A percentile compares a stretch with the other conserved stretches of the same genome.
phyloP scores from a whole-genome alignment of 2,888 invertebrate genomes.

The Hartigia nigra region DNA sequence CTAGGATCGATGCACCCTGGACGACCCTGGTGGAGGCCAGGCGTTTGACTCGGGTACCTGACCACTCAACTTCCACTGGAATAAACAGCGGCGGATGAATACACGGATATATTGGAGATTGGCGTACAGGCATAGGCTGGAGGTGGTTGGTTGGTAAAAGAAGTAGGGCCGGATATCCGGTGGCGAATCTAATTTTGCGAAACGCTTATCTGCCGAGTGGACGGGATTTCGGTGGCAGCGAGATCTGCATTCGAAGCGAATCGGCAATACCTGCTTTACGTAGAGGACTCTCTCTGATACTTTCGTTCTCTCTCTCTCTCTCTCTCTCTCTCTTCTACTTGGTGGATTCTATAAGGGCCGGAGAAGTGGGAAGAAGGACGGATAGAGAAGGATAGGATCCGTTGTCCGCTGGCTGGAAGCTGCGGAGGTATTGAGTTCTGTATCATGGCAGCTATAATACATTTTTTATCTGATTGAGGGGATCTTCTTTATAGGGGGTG shows the following conservation, averaged over 20 bases:
- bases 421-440: constrained; percentile 63
- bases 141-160: neutral
- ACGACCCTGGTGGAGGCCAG: neutral
- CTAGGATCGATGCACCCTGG: neutral
- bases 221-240: constrained; percentile 24
- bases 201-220: constrained; percentile 37
- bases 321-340: neutral
- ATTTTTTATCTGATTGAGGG: constrained; percentile 67
- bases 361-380: constrained; percentile 9
- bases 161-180: constrained; percentile 11
- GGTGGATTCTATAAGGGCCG: neutral
- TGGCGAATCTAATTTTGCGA: constrained; percentile 54
- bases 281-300: neutral
- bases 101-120: neutral
- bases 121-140: neutral
- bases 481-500: constrained; percentile 64
- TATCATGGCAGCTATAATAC: constrained; percentile 66
- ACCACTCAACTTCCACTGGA: neutral
- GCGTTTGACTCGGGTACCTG: neutral
- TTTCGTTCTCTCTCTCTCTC: neutral
- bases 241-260: constrained; percentile 50
- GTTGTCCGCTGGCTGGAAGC: constrained; percentile 48
- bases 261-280: constrained; percentile 36
- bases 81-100: neutral
- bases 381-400: constrained; percentile 33